Evolutionary conservation across 2,888 invertebrate species (phyloP), one percentile per base, ranked within the genome.

Genomic region (Eilema depressum): DNA sequence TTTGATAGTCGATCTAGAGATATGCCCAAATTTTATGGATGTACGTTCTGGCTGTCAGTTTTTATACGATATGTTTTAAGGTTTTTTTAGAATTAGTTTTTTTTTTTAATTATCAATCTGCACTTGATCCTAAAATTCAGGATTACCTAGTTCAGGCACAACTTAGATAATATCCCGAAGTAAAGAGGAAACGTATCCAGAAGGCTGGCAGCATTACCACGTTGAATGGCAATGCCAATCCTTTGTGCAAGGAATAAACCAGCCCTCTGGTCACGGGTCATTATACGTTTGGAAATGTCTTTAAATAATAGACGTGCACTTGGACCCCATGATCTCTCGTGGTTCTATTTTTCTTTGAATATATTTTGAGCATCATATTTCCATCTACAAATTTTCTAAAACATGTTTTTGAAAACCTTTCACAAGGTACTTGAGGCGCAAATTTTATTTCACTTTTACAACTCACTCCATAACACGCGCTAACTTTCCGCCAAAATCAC

Each of bases 1-100:
- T 75, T 78, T 80, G 78, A 76, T 73, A 57, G 70, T 61, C 63
- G 56, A 75, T 56, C 71, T 60, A 73, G n/a, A 68, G 66, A 65
- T 33, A 12, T 26, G 66, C 20, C 37, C n/a, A 25, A 60, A 69
- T 75, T 82, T 77, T 74, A 75, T 80, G 67, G 71, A 74, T 69
- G 80, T 41, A 69, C 64, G 70, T 56, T 14, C 70, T 60, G 25
- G 8, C 26, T 66, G 61, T 17, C 61, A 26, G 20, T 26, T 26
- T 62, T 33, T 66, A 56, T 56, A 53, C 64, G 11, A 4, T 64
- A 8, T 47, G 3, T 10, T 12, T 11, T 28, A 2, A 20, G 3
- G 20, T 47, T 47, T 20, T 41, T 47, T 20, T 47, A 41, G 17
- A 17, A 41, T 41, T 17, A n/a, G n/a, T n/a, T n/a, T n/a, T n/a